Evolutionary conservation across 2,113 vertebrate genomes (phyloP).

Genomic region (Emydocephalus ijimae): DNA sequence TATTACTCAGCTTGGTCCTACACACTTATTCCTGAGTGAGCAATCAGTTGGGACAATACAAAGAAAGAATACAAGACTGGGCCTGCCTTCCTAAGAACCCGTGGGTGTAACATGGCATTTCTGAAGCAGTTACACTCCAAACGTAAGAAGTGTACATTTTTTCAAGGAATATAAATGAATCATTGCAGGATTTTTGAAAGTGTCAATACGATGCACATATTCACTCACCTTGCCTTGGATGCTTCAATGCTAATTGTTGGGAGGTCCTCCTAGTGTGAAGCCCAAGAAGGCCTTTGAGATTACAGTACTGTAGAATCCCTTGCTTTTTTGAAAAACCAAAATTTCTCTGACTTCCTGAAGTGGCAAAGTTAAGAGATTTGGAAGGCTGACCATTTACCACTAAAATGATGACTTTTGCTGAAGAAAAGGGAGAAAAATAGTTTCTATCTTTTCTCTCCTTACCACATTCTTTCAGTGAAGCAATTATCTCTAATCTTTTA

Average conservation of each 20-base stretch:
- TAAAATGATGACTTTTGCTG: constrained; percentile 41
- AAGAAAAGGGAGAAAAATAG: neutral
- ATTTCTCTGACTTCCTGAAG: neutral
- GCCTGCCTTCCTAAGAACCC: constrained; percentile 22
- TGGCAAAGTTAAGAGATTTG: constrained; percentile 30
- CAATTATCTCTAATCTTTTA: constrained; percentile 48
- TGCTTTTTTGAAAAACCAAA: neutral
- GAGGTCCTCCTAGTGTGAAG: neutral
- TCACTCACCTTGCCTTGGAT: constrained; percentile 53
- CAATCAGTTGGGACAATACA: neutral
- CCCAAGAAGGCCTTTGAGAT: constrained; percentile 41
- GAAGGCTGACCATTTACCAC: constrained; percentile 19
- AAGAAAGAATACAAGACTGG: constrained; percentile 6
- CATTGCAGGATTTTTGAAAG: constrained; percentile 76
- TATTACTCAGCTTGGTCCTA: neutral
- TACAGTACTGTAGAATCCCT: constrained; percentile 23
- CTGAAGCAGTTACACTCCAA: constrained; percentile 40
- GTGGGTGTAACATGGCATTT: constrained; percentile 41
- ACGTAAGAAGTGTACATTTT: constrained; percentile 38
- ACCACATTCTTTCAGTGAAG: neutral
- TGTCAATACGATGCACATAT: constrained; percentile 71
- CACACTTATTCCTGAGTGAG: neutral
- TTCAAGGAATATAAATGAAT: constrained; percentile 69
- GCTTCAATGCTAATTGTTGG: neutral
- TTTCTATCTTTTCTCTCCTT: constrained; percentile 19